phyloP scores from a whole-genome alignment of 2,113 vertebrate genomes.

The Grallaria varia region DNA sequence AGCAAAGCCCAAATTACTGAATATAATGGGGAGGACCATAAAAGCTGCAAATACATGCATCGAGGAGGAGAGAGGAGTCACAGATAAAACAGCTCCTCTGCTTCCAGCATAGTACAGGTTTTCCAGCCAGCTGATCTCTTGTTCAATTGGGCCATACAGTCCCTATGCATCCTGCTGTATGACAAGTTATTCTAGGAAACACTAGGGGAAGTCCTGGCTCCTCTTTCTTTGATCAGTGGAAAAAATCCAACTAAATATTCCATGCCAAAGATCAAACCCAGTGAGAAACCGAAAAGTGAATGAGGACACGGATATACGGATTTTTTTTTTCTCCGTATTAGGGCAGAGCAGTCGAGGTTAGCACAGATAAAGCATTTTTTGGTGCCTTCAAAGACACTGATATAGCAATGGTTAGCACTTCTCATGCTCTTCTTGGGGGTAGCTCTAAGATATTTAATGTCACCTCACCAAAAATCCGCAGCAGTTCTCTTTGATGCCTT shows the following conservation, averaged over 20 bases:
- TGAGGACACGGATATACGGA: neutral
- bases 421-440: neutral
- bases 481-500: neutral
- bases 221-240: neutral
- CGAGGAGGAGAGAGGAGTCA: neutral
- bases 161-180: neutral
- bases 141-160: neutral
- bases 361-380: neutral
- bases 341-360: neutral
- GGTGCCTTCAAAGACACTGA: neutral
- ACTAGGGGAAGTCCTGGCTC: neutral
- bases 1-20: neutral
- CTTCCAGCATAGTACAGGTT: neutral
- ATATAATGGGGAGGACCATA: neutral
- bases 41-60: neutral
- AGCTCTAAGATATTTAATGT: neutral
- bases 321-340: neutral
- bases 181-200: neutral
- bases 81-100: neutral
- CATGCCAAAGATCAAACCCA: neutral
- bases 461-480: neutral
- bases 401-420: neutral
- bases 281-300: neutral
- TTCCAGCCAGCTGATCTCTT: neutral
- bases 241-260: neutral